Conservation (phyloP, 2,888 invertebrate species). For the Ormyrus pomaceus region DNA sequence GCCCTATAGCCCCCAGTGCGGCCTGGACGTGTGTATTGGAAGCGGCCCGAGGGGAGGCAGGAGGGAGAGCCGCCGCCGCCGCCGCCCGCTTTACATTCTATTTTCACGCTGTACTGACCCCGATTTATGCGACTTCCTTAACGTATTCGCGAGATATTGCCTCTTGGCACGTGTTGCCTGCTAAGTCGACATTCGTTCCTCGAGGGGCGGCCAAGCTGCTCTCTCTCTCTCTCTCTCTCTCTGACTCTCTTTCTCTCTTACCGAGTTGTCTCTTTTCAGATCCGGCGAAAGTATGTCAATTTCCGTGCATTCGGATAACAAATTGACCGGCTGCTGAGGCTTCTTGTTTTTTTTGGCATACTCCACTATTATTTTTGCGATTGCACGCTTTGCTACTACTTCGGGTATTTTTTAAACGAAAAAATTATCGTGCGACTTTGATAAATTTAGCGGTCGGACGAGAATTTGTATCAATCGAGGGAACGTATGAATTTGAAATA, state of each 20-base stretch:
- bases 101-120: slow-evolving; percentile 74
- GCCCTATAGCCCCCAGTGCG: slow-evolving; percentile 1
- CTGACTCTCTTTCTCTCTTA: too few relatives aligned
- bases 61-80: background rate
- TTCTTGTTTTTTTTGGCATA: too few relatives aligned
- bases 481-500: too few relatives aligned
- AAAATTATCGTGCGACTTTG: too few relatives aligned
- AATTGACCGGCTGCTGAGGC: background rate
- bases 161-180: slow-evolving; percentile 65
- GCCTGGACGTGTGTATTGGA: background rate
- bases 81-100: slow-evolving; percentile 72
- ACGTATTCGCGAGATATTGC: slow-evolving; percentile 71
- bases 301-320: slow-evolving; percentile 11
- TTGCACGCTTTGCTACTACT: too few relatives aligned
- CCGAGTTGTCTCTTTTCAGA: too few relatives aligned
- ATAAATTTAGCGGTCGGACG: too few relatives aligned
- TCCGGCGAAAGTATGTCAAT: slow-evolving; percentile 8
- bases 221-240: too few relatives aligned
- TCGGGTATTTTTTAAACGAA: too few relatives aligned
- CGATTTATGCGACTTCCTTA: slow-evolving; percentile 71
- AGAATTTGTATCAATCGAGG: too few relatives aligned
- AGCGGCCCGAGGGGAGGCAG: slow-evolving; percentile 60
- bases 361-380: too few relatives aligned
- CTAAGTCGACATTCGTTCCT: slow-evolving; percentile 64
- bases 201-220: background rate